Evolutionary conservation across 2,797 vertebrate species (phyloP), one percentile per base, ranked within the genome.

Genomic region (Fratercula arctica): DNA sequence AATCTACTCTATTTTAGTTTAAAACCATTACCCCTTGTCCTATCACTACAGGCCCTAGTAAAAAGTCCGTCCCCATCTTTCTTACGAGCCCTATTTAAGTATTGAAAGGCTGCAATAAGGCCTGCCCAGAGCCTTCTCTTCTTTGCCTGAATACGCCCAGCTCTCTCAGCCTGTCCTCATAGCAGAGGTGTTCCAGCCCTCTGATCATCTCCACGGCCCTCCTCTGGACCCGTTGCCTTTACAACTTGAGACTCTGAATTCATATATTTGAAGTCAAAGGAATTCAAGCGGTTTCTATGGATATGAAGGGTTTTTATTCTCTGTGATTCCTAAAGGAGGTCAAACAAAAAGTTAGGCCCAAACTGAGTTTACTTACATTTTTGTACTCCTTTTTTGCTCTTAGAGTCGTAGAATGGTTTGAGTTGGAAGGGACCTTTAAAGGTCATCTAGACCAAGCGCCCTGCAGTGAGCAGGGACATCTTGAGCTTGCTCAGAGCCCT

Each of bases 21-120:
- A 63, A 76, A 87, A 63, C 0, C 1, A 13, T 35, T 59, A 20
- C 23, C 7, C 2, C 3, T 48, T 31, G 9, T 72, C 25, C 29
- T 63, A 9, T 8, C 1, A 4, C 19, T 16, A 51, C 21, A 73
- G 16, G 4, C 2, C 0, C 2, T 56, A 1, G 13, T 31, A 37
- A 85, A 68, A 69, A 4, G 4, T 37, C 13, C 31, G 4, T 46
- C 17, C 7, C 14, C 16, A 10, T 56, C 39, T 45, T 67, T 73
- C 8, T n/a, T 31, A 9, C 9, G 46, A 31, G 23, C 3, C 16
- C 2, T 6, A 10, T 61, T 72, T 45, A 81, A 51, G 31, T 51
- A 37, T 1, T 50, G 13, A 14, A 66, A 92, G 5, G 2, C 10
- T 2, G 3, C 12, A 35, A 7, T 48, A 39, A 48, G 6, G 2